phyloP scores from a whole-genome alignment of 2,797 vertebrate genomes.

The Alca torda region DNA sequence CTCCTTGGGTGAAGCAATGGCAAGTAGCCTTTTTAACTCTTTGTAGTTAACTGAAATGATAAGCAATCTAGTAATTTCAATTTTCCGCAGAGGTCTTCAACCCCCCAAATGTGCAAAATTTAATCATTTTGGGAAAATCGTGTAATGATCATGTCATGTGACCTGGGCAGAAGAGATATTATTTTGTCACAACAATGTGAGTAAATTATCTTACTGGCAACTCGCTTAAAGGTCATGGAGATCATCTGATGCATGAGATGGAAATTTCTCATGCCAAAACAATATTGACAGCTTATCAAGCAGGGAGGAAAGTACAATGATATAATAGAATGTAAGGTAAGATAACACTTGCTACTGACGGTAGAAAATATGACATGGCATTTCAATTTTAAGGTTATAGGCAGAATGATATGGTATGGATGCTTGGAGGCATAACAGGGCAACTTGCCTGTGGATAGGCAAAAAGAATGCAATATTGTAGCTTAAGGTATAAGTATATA shows the following conservation, averaged over 20 bases:
- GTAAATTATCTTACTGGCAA: conserved; percentile 76
- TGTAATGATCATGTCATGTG: conserved; percentile 68
- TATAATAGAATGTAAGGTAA: conserved; percentile 70
- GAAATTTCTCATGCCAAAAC: conserved; percentile 71
- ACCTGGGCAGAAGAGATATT: conserved; percentile 64
- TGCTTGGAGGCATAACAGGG: background rate
- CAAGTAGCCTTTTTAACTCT: conserved; percentile 7
- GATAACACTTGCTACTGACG: conserved; percentile 60
- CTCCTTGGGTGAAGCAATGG: background rate
- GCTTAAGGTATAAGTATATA: background rate
- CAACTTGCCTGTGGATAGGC: background rate
- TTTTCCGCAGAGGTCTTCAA: background rate
- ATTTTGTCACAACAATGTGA: conserved; percentile 75
- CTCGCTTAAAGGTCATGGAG: conserved; percentile 78
- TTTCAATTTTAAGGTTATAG: conserved; percentile 58
- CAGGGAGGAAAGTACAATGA: conserved; percentile 54
- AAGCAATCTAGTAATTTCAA: background rate
- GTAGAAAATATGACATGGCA: conserved; percentile 51
- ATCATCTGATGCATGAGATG: conserved; percentile 75
- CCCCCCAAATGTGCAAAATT: conserved; percentile 38
- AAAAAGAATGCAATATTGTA: background rate
- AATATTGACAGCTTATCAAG: conserved; percentile 73
- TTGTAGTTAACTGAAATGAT: background rate
- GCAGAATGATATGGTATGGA: conserved; percentile 54
- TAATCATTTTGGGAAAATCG: conserved; percentile 62